Percentiles rank a stretch among this genome's conserved stretches.
phyloP scores from a whole-genome alignment of 2,797 vertebrate genomes.

The Chelon labrosus region DNA sequence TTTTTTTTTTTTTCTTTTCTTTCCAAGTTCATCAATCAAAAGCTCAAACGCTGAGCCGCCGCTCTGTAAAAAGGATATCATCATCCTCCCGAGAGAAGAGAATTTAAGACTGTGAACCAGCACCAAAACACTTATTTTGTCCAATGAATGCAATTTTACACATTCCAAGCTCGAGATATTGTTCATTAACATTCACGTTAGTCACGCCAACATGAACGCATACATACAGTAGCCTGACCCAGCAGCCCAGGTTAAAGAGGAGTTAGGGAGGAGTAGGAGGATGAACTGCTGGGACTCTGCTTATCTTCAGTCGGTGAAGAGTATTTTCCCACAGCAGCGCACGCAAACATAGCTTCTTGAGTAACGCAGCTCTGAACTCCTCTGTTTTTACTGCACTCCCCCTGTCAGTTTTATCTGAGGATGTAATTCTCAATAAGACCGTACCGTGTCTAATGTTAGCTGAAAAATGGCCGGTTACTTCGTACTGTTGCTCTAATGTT shows the following conservation, averaged over 20 bases:
- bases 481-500: too few relatives aligned
- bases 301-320: conserved; percentile 73
- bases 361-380: conserved; percentile 32
- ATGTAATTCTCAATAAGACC: conserved; percentile 44
- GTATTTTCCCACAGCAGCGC: conserved; percentile 72
- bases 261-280: conserved; percentile 54
- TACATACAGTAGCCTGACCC: conserved; percentile 68
- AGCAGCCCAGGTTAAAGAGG: conserved; percentile 67
- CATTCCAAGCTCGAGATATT: neutral
- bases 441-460: conserved; percentile 10
- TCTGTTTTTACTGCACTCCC: conserved; percentile 24
- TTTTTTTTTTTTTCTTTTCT: neutral
- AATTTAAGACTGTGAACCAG: conserved; percentile 2
- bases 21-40: conserved; percentile 53
- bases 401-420: conserved; percentile 51
- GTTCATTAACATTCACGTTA: neutral
- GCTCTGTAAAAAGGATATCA: conserved; percentile 26
- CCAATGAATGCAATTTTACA: neutral
- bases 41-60: conserved; percentile 26
- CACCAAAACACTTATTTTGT: neutral
- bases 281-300: conserved; percentile 73
- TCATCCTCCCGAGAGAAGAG: neutral
- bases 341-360: conserved; percentile 52
- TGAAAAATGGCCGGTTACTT: neutral
- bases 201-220: conserved; percentile 19